These are phyloP conservation scores for Callaeas wilsoni DNA, from an alignment of 2,113 vertebrate genomes.

Conservation along the genomic window DNA sequence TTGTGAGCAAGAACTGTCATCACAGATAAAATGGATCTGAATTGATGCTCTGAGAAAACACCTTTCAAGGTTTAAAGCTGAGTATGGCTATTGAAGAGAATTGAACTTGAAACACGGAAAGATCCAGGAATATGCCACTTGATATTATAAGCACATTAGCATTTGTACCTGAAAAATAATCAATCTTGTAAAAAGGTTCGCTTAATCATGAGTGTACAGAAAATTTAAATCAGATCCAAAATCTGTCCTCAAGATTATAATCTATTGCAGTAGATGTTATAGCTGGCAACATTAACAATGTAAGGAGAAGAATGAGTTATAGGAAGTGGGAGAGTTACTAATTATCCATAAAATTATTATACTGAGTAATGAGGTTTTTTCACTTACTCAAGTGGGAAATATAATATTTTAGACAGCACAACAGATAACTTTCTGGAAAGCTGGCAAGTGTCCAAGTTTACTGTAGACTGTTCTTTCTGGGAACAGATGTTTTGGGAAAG, in stretches of 20 bases:
- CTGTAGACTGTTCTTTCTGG: not conserved
- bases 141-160: not conserved
- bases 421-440: not conserved
- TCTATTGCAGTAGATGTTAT: not conserved
- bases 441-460: not conserved
- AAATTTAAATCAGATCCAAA: not conserved
- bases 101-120: not conserved
- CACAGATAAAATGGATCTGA: not conserved
- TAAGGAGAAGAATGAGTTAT: not conserved
- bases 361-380: not conserved
- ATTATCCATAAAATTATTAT: slow-evolving; percentile 34
- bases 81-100: not conserved
- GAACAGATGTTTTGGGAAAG: slow-evolving; percentile 1
- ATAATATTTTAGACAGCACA: not conserved
- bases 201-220: not conserved
- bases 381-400: not conserved
- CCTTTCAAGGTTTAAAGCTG: not conserved
- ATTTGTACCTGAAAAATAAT: not conserved
- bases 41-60: not conserved
- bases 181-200: not conserved
- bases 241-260: not conserved
- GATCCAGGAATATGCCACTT: not conserved
- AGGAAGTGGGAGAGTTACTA: not conserved
- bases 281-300: not conserved
- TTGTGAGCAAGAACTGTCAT: not conserved